Base-by-base conservation (phyloP, 2,888 invertebrate genomes). In the Scaptodrosophila latifasciaeformis region DNA sequence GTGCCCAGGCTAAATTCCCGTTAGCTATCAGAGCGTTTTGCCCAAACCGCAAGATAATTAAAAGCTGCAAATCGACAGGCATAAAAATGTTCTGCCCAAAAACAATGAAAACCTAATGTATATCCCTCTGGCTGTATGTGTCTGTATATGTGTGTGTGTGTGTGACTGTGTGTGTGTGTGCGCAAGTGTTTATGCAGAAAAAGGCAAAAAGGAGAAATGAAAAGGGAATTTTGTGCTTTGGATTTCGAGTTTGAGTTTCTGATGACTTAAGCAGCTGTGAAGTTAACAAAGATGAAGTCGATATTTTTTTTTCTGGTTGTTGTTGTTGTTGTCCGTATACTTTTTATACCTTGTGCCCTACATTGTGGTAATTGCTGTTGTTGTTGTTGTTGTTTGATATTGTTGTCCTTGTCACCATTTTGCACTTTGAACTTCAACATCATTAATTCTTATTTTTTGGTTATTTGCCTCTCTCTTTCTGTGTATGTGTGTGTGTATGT, bases 61-160 rank as follows among this genome's bases (percentile, higher is more conserved):
- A 63, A 58, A 59, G 44, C 59, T 40, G 58, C 61, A 62, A 60
- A 49, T 60, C 62, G 59, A 46, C 62, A 34, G 13, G 37, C 58
- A 62, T 61, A 43, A 62, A 62, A 61, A 46, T 56, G 40, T 24
- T 24, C n/a, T n/a, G n/a, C n/a, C n/a, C n/a, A n/a, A n/a, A n/a
- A 46, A 71, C 68, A 68, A 68, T 67, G 53, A 70, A 64, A 64
- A 24, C 31, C 49, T 65, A 65, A 67, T 59, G 55, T 50, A 50
- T 9, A 30, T 27, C 5, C 27, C 9, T 9, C 27, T 9, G 9
- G 27, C 9, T 27, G 27, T 9, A 5, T 27, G 27, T 9, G 5
- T 9, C 27, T 9, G 9, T 29, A 29, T 29, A 29, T 29, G 29
- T 29, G 29, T 29, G 29, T 29, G 29, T 29, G 4, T 34, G n/a